A percentile compares a stretch with the other conserved stretches of the same genome.
Conservation (phyloP, 2,113 vertebrate species). For the Aramus guarauna region DNA sequence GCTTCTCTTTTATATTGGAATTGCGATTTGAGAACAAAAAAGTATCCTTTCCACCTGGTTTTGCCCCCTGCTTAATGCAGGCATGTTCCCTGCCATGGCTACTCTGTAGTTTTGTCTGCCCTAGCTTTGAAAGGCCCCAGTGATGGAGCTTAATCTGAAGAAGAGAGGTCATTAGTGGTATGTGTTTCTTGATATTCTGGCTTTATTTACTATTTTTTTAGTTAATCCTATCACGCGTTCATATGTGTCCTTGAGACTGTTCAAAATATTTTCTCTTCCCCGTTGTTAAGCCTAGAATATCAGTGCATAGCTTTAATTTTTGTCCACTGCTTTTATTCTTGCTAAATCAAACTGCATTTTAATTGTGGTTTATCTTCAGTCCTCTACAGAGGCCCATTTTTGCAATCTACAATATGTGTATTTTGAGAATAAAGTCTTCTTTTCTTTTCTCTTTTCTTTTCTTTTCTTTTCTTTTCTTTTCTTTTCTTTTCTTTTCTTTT, state of each 20-base stretch:
- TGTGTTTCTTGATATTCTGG: background rate
- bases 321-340: background rate
- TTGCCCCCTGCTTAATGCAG: background rate
- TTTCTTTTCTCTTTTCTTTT: background rate
- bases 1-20: background rate
- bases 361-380: background rate
- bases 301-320: background rate
- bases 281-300: background rate
- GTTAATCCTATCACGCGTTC: background rate
- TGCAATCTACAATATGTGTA: background rate
- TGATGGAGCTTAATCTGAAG: background rate
- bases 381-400: background rate
- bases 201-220: background rate
- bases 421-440: background rate
- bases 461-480: background rate
- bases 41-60: background rate
- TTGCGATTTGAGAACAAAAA: background rate
- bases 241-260: background rate
- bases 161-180: background rate
- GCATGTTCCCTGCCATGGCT: background rate
- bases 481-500: background rate
- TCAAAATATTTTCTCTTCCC: background rate
- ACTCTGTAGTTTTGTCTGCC: background rate
- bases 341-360: background rate
- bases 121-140: background rate